These are phyloP conservation scores for Riparia riparia DNA, from an alignment of 2,113 vertebrate species.

Conservation along the genomic window DNA sequence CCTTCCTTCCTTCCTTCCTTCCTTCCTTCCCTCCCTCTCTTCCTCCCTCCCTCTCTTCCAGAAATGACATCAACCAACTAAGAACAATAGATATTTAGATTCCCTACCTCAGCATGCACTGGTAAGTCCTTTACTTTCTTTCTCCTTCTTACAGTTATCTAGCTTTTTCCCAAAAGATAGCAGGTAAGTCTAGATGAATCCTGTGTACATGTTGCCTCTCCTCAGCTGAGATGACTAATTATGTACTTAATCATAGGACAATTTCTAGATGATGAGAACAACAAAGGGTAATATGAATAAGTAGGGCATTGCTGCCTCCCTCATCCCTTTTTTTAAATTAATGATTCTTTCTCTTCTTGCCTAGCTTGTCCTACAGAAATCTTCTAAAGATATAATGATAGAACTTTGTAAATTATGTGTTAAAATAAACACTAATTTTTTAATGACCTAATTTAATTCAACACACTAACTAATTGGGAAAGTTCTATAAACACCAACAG, in stretches of 20 bases:
- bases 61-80: neutral
- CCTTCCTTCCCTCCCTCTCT: too few relatives aligned
- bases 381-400: neutral
- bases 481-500: neutral
- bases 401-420: neutral
- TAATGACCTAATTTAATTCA: neutral
- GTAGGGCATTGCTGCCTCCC: neutral
- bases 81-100: neutral
- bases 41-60: too few relatives aligned
- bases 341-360: neutral
- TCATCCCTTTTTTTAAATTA: neutral
- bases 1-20: too few relatives aligned
- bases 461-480: neutral
- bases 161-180: neutral
- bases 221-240: neutral
- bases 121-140: neutral
- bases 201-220: neutral
- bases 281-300: neutral
- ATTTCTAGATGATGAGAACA: neutral
- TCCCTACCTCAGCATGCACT: neutral
- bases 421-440: neutral
- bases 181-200: neutral
- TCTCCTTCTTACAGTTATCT: neutral
- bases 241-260: neutral
- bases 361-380: neutral